Percentiles rank a stretch among this genome's conserved stretches.
phyloP scores from a whole-genome alignment of 2,797 vertebrate genomes.

The Pseudochromis fuscus region DNA sequence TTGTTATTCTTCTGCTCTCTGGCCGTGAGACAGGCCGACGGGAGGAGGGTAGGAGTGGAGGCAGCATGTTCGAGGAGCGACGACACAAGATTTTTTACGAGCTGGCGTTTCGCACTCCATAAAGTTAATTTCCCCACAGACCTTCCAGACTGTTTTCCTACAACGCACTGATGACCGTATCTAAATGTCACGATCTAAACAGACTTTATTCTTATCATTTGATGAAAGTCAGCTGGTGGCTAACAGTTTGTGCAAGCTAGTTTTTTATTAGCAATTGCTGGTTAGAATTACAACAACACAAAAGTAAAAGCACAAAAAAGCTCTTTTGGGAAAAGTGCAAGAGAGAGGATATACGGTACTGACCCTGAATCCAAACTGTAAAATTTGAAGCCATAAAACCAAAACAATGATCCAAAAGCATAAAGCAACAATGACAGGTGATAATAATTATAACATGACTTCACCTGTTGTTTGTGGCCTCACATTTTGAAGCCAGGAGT shows the following conservation, averaged over 20 bases:
- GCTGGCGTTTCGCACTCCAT: slow-evolving; percentile 44
- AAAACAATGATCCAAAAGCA: too few species aligned
- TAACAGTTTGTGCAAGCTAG: neutral
- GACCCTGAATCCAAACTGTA: too few species aligned
- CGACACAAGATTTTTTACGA: slow-evolving; percentile 61
- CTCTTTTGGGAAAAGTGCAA: too few species aligned
- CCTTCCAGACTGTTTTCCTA: neutral
- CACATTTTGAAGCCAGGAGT: too few species aligned
- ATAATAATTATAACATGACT: too few species aligned
- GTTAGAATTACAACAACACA: neutral
- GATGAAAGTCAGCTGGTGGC: neutral
- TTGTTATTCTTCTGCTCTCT: slow-evolving; percentile 66
- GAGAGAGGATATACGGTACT: too few species aligned
- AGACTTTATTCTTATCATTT: neutral
- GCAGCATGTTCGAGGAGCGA: slow-evolving; percentile 22
- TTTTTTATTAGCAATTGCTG: neutral
- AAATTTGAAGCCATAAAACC: too few species aligned
- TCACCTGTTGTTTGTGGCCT: too few species aligned
- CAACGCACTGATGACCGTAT: neutral
- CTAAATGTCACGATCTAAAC: neutral
- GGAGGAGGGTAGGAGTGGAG: neutral
- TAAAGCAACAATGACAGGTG: too few species aligned
- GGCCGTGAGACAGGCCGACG: slow-evolving; percentile 21
- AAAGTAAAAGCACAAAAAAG: neutral
- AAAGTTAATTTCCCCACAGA: slow-evolving; percentile 62